Evolutionary conservation across 92 coral and sea anemone species (phyloP).

Genomic region (Scolanthus callimorphus): DNA sequence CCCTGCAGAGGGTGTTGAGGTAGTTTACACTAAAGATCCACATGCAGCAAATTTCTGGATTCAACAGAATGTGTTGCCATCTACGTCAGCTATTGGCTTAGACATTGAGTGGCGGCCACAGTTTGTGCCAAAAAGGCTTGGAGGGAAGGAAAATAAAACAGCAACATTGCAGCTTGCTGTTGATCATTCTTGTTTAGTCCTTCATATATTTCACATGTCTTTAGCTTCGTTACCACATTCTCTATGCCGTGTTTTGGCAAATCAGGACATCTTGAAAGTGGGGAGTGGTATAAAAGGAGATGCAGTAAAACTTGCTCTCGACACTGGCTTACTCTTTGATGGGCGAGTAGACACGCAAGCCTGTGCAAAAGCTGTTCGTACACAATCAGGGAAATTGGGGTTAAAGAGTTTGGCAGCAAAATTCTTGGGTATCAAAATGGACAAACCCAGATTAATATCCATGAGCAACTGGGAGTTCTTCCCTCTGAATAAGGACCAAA

Average conservation of each 20-base stretch:
- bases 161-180: slow-evolving; percentile 68
- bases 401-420: slow-evolving; percentile 44
- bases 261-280: slow-evolving; percentile 56
- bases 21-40: slow-evolving; percentile 49
- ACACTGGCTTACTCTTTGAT: slow-evolving; percentile 53
- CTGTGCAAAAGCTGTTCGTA: slow-evolving; percentile 41
- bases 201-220: slow-evolving; percentile 42
- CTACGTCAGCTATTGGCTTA: slow-evolving; percentile 52
- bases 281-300: slow-evolving; percentile 74
- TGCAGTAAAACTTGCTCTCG: slow-evolving; percentile 48
- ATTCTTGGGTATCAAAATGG: slow-evolving; percentile 46
- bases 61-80: slow-evolving; percentile 20
- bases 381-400: slow-evolving; percentile 22
- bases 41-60: slow-evolving; percentile 56
- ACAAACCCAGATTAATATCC: slow-evolving; percentile 39
- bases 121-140: slow-evolving; percentile 55
- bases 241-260: slow-evolving; percentile 30
- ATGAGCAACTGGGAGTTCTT: slow-evolving; percentile 76
- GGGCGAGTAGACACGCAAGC: slow-evolving; percentile 62
- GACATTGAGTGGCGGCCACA: slow-evolving; percentile 80
- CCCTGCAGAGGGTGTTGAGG: slow-evolving; percentile 47
- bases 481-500: slow-evolving; percentile 42
- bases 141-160: slow-evolving; percentile 52
- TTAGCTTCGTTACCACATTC: slow-evolving; percentile 33
- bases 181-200: slow-evolving; percentile 42